Evolutionary conservation across 2,888 invertebrate genomes (phyloP), one percentile per base, ranked within the genome.

Genomic region (Patella caerulea): DNA sequence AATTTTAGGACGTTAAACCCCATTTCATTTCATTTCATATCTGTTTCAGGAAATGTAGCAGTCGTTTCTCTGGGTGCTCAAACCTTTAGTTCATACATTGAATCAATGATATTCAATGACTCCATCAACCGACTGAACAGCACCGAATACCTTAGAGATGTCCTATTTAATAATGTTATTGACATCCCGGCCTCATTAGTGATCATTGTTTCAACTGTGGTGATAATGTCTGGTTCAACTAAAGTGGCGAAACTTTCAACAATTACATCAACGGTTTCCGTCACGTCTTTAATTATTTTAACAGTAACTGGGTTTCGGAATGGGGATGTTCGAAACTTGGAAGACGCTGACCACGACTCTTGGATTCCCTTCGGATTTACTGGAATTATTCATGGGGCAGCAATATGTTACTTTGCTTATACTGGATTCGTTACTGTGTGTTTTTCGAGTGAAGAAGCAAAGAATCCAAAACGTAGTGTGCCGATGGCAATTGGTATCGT

Each of bases 371-470:
- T 65, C 24, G 19, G 24, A 11, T 24, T 65, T 65, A 24, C 19
- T 65, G 65, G 65, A 3, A 65, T 65, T 24, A 19, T 65, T 65
- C 19, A 15, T 14, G 65, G 65, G 24, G 24, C 65, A 19, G 65
- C 65, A 24, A 65, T 65, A 12, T 65, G 65, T 3, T 65, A 65
- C 65, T 65, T 65, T 65, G 65, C 65, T 65, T 65, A 65, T 24
- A 65, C 65, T 24, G 65, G 65, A 24, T 65, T 65, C 65, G 19
- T 24, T 12, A 24, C 24, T 12, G 65, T 65, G 14, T 19, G 19
- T 65, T 19, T 24, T 65, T 65, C 65, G 19, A 19, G 65, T 1
- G 65, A 65, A 65, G 65, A 65, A 65, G 65, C 65, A 9, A 65
- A 65, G 15, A 24, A 65, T 4, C 19, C 65, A 12, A 65, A 24